Evolutionary conservation across 2,888 invertebrate species (phyloP), one percentile per base, ranked within the genome.

Genomic region (Itoplectis maculator): DNA sequence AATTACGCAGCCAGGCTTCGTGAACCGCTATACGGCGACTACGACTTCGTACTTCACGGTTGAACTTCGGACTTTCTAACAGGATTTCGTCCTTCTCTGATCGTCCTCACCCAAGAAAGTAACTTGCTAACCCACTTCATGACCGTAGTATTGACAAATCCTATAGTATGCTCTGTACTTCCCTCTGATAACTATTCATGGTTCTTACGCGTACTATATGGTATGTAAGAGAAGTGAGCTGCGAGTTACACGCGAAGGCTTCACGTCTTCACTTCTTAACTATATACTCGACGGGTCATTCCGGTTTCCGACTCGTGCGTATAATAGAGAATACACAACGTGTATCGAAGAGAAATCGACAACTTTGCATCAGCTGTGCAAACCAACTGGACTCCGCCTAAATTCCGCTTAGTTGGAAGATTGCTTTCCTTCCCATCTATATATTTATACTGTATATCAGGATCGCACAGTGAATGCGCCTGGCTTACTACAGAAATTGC

Each of bases 71-170:
- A 20, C 20, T 54, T 23, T 54, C 40, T 11, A 37, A 20, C 40
- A 65, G 23, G 23, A 8, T 18, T 54, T 56, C 35, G 45, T 9
- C 18, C 35, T 47, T 20, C 47, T 37, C 47, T 0, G n/a, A 4
- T 37, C 18, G 15, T 37, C 35, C 11, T 35, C 11, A 35, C 18
- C 15, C n/a, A 15, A 37, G 45, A n/a, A 7, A 5, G 23, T n/a
- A 35, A 11, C 35, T 13, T 15, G 20, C 72, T 78, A 78, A 78
- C 78, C 78, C 72, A 78, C 78, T 78, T 79, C 29, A 11, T 59
- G 37, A 9, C 59, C 29, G 51, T 61, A 72, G 56, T 20, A 72
- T 72, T 65, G 37, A 72, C 56, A 54, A 54, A 65, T 69, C 37
- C n/a, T 6, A 42, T 20, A 35, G 15, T 29, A 70, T 51, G 63